Evolutionary conservation across 2,888 invertebrate genomes (phyloP), one percentile per base, ranked within the genome.

Genomic region (Eucera pruinosa): DNA sequence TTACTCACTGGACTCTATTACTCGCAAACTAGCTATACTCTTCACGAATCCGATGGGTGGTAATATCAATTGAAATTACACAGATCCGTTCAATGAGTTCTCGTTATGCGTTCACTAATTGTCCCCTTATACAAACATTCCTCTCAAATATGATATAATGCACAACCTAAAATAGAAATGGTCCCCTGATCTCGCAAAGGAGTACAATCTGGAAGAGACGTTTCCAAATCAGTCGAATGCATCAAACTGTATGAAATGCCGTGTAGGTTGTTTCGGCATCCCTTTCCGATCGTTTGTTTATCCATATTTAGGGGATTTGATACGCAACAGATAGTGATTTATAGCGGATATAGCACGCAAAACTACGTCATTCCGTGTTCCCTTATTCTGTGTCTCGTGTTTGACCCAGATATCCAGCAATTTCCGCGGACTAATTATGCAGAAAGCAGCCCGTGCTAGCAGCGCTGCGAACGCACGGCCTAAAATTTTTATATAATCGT

Each of bases 341-440:
- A 23, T 11, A 65, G 39, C 20, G 23, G 13, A 11, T 18, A 7
- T 5, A 13, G n/a, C 20, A n/a, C 15, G 50, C 25, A 25, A 39
- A 43, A 43, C 41, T 36, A 73, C 74, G 64, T 65, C 64, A 52
- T 58, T 18, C 13, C 69, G 47, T 33, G 43, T 60, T 60, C 58
- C 60, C 52, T 67, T 39, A 39, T 27, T 50, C 50, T 50, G 57
- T 50, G 57, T 64, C 50, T 36, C 74, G 73, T n/a, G 74, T 73
- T 48, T 60, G 75, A 73, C 75, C 75, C 54, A 75, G 74, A 73
- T 75, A 75, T 25, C 58, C 39, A 54, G 23, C 54, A 75, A 75
- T 73, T 73, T 65, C 58, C 58, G 41, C 58, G 33, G 54, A 64
- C 74, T 73, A 75, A 75, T 75, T 75, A 75, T 73, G 75, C 75